Evolutionary conservation across 2,113 vertebrate species (phyloP).

Genomic region (Sinocyclocheilus grahami): DNA sequence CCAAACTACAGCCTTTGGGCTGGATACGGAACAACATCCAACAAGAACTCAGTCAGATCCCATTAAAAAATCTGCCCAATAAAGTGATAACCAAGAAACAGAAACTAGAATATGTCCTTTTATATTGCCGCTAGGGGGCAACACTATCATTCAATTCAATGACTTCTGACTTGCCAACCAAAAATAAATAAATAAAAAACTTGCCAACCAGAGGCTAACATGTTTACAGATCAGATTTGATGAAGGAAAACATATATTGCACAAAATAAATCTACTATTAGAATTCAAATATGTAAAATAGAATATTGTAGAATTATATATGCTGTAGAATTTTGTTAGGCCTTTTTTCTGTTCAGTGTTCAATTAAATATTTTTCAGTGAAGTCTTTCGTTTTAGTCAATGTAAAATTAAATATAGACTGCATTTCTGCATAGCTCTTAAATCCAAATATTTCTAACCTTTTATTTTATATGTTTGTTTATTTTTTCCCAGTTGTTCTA

Average conservation of each 20-base stretch:
- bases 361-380: too few species aligned
- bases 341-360: neutral
- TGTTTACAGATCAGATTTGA: neutral
- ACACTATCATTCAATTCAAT: constrained; percentile 71
- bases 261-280: neutral
- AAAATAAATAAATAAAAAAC: too few species aligned
- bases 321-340: neutral
- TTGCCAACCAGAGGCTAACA: neutral
- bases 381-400: too few species aligned
- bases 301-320: too few species aligned
- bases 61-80: neutral
- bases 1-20: neutral
- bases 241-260: neutral
- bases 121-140: constrained; percentile 62
- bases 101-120: constrained; percentile 47
- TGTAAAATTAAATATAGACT: neutral
- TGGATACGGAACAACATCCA: neutral
- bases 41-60: neutral
- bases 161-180: neutral
- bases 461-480: too few species aligned
- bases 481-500: neutral
- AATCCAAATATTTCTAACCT: neutral
- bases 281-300: neutral
- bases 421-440: neutral
- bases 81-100: constrained; percentile 24